Conservation (phyloP, 2,888 invertebrate species). For the Barypeithes pellucidus region DNA sequence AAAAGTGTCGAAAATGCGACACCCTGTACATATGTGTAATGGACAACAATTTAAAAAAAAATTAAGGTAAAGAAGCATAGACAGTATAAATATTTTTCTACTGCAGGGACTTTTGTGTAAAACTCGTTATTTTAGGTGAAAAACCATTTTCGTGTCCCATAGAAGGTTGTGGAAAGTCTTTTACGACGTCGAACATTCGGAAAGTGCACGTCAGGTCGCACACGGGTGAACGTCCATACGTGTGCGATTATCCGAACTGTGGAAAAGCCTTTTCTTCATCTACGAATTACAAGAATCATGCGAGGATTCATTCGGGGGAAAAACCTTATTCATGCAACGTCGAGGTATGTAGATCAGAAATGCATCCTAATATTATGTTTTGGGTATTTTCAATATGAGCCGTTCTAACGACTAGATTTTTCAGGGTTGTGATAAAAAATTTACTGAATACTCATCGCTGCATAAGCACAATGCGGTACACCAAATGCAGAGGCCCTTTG, state of each 20-base stretch:
- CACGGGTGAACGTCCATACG: conserved; percentile 79
- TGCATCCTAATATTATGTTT: not conserved
- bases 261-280: conserved; percentile 79
- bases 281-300: conserved; percentile 81
- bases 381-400: too few species aligned
- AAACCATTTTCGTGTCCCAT: conserved; percentile 73
- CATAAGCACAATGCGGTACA: conserved; percentile 80
- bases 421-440: conserved; percentile 76
- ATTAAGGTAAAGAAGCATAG: too few species aligned
- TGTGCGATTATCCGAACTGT: conserved; percentile 75
- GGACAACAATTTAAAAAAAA: too few species aligned
- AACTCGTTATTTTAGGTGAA: conserved; percentile 65
- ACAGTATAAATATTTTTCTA: too few species aligned
- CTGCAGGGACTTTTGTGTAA: too few species aligned
- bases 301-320: conserved; percentile 80
- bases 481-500: conserved; percentile 75
- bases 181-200: conserved; percentile 80
- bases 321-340: conserved; percentile 79
- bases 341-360: conserved; percentile 65
- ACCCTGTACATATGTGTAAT: too few species aligned
- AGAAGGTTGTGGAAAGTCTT: conserved; percentile 77
- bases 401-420: not conserved
- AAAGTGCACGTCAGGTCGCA: conserved; percentile 80
- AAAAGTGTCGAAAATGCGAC: too few species aligned
- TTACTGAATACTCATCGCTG: conserved; percentile 81